Base-by-base conservation (phyloP, 2,888 invertebrate species). In the Celastrina argiolus region DNA sequence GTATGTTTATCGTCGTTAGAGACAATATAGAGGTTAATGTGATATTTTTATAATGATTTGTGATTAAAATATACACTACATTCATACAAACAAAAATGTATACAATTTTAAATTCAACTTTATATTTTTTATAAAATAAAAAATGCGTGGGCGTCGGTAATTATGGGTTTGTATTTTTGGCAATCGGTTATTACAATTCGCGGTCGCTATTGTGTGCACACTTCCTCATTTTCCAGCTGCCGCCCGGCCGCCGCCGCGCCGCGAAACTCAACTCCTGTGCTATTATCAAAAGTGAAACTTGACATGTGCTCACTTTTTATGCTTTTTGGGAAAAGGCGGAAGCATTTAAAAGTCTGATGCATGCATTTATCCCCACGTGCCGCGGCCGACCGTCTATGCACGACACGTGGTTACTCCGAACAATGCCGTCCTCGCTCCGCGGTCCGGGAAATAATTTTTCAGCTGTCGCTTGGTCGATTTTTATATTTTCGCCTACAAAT, bases 181-280 rank as follows among this genome's bases (percentile, higher is more conserved):
- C 81, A 81, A 84, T 82, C 73, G 73, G 75, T 78, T 82, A 84
- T 84, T 84, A 79, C 69, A 51, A 51, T 69, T 68, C 66, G 75
- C 76, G 78, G 76, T 71, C 75, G 71, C 71, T 76, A 79, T 83
- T 85, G 81, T 83, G 75, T 69, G 73, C 72, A 73, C 75, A 84
- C 86, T 87, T 88, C 85, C 87, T 84, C 81, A 77, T 85, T 71
- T 74, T 70, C 81, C 90, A 89, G 80, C 87, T 90, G 89, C 76
- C n/a, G n/a, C n/a, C n/a, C n/a, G n/a, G n/a, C n/a, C n/a, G n/a
- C n/a, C n/a, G n/a, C n/a, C n/a, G n/a, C n/a, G n/a, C n/a, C 82
- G 84, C 73, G 86, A 87, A 87, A 87, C 84, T 76, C 74, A 75
- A 78, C 79, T 77, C 74, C 82, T 81, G 82, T 83, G 78, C 83